phyloP scores from a whole-genome alignment of 37 sponge, comb jelly and placozoan genomes.

The Chondrilla cf. caribensis region DNA sequence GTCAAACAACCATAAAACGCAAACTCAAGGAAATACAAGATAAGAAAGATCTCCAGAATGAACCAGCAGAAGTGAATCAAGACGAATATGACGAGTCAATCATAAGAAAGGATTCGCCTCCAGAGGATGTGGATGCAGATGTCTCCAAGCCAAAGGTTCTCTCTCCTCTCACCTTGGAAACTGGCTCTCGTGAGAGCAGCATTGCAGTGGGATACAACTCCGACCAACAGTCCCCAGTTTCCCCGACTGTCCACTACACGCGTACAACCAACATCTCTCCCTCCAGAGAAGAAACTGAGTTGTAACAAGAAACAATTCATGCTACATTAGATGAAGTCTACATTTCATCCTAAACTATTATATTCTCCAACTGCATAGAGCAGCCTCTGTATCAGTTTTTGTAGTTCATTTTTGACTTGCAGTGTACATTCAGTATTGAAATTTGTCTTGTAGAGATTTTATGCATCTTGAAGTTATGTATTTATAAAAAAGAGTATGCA shows the following conservation, averaged over 20 bases:
- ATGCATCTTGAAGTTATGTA: too few relatives aligned
- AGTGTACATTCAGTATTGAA: too few relatives aligned
- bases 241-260: background rate
- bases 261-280: background rate
- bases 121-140: background rate
- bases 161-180: background rate
- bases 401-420: too few relatives aligned
- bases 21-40: background rate
- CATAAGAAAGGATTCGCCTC: background rate
- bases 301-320: too few relatives aligned
- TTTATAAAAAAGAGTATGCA: too few relatives aligned
- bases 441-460: too few relatives aligned
- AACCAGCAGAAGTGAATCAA: background rate
- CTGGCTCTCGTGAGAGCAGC: background rate
- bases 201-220: background rate
- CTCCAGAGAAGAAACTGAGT: background rate
- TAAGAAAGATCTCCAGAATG: background rate
- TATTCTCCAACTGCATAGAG: too few relatives aligned
- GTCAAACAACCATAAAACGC: background rate
- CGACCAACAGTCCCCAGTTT: background rate
- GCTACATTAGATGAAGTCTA: too few relatives aligned
- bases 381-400: too few relatives aligned
- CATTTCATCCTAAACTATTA: too few relatives aligned
- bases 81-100: background rate
- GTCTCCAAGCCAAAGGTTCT: conserved; percentile 3